phyloP scores from a whole-genome alignment of 2,888 invertebrate species.

The Cerastoderma edule region DNA sequence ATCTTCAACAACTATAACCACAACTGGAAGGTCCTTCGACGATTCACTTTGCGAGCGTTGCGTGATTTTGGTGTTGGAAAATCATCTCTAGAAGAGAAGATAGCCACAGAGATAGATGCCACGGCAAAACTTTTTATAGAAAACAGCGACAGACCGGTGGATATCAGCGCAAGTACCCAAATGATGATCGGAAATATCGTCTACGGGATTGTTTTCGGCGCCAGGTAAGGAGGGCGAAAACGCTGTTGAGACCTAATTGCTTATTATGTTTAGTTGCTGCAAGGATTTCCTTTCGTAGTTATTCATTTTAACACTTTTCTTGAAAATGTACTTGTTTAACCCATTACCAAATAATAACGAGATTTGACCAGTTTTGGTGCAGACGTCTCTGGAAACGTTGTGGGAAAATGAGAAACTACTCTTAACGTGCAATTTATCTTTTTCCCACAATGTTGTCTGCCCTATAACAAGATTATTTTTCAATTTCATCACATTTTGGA shows the following conservation, averaged over 20 bases:
- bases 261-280: neutral
- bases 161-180: slow-evolving; percentile 37
- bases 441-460: too few relatives aligned
- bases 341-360: neutral
- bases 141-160: slow-evolving; percentile 32
- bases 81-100: slow-evolving; percentile 60
- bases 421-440: too few relatives aligned
- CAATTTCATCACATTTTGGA: too few relatives aligned
- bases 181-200: slow-evolving; percentile 64
- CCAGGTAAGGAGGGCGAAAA: slow-evolving; percentile 54
- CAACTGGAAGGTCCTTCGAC: slow-evolving; percentile 51
- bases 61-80: slow-evolving; percentile 66
- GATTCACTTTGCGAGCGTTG: slow-evolving; percentile 55
- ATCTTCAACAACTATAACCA: slow-evolving; percentile 42
- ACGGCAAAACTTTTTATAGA: slow-evolving; percentile 38
- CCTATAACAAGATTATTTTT: too few relatives aligned
- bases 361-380: too few relatives aligned
- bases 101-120: slow-evolving; percentile 54
- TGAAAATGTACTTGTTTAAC: neutral
- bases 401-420: too few relatives aligned
- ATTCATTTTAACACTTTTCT: neutral
- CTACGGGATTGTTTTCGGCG: slow-evolving; percentile 67
- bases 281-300: neutral
- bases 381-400: too few relatives aligned
- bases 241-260: neutral